These are phyloP conservation scores for Melospiza melodia DNA, from an alignment of 2,113 vertebrate species.

Conservation along the genomic window DNA sequence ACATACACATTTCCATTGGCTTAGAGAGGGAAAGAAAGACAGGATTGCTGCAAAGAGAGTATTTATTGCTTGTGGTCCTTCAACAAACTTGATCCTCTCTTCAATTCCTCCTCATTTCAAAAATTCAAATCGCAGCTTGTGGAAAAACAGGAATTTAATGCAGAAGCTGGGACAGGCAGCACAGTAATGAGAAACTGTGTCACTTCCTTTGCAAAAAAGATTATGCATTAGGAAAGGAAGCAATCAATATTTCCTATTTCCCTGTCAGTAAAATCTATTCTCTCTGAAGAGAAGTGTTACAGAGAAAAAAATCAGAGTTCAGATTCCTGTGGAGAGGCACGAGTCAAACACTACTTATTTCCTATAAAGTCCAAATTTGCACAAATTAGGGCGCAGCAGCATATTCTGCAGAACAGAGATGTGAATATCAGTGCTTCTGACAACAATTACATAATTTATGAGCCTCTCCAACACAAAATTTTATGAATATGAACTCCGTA, in stretches of 20 bases:
- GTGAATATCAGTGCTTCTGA: neutral
- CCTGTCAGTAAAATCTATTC: neutral
- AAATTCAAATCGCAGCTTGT: neutral
- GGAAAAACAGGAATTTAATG: neutral
- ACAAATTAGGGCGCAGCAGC: neutral
- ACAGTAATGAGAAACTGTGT: neutral
- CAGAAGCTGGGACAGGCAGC: neutral
- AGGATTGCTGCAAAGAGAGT: neutral
- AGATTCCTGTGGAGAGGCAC: neutral
- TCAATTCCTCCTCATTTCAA: neutral
- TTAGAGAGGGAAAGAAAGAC: neutral
- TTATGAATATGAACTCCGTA: neutral
- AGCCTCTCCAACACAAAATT: neutral
- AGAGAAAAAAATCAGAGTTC: neutral
- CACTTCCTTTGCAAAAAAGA: neutral
- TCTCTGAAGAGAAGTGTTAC: neutral
- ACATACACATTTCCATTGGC: neutral
- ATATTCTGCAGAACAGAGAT: neutral
- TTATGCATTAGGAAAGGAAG: neutral
- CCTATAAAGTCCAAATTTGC: neutral
- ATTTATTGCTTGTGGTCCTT: neutral
- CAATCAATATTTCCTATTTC: neutral
- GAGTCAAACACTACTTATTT: rapidly evolving
- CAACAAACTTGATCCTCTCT: neutral
- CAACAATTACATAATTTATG: neutral